Evolutionary conservation across 2,797 vertebrate genomes (phyloP).

Genomic region (Tokudaia tokunoshimensis): DNA sequence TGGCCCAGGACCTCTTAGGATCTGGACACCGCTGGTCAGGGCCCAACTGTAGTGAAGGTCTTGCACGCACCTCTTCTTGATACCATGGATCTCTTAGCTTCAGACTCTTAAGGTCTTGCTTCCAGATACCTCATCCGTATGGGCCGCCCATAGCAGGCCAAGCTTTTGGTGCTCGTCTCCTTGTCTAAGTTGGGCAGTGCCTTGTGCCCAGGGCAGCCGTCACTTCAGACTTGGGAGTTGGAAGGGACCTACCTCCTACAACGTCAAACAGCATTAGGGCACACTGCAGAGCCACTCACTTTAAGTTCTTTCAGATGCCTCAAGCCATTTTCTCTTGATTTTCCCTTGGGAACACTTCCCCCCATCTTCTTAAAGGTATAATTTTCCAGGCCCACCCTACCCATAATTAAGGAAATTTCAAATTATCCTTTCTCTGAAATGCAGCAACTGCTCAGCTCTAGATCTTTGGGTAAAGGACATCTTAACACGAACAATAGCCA

Average conservation of each 20-base stretch:
- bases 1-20: not conserved
- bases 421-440: not conserved
- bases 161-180: fast-evolving
- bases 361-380: not conserved
- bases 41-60: not conserved
- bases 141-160: not conserved
- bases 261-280: not conserved
- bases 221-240: not conserved
- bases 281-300: not conserved
- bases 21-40: not conserved
- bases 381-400: not conserved
- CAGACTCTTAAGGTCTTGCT: not conserved
- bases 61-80: fast-evolving
- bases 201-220: not conserved
- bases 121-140: not conserved
- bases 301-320: not conserved
- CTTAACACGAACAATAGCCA: not conserved
- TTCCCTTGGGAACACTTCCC: not conserved
- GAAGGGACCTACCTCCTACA: not conserved
- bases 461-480: not conserved
- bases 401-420: not conserved
- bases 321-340: not conserved
- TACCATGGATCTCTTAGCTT: not conserved
- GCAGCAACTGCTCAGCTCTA: not conserved
- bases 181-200: not conserved